Percentiles rank a stretch among this genome's conserved stretches.
These are phyloP conservation scores for Semibalanus balanoides DNA, from an alignment of 1,140 invertebrate genomes.

Conservation along the genomic window DNA sequence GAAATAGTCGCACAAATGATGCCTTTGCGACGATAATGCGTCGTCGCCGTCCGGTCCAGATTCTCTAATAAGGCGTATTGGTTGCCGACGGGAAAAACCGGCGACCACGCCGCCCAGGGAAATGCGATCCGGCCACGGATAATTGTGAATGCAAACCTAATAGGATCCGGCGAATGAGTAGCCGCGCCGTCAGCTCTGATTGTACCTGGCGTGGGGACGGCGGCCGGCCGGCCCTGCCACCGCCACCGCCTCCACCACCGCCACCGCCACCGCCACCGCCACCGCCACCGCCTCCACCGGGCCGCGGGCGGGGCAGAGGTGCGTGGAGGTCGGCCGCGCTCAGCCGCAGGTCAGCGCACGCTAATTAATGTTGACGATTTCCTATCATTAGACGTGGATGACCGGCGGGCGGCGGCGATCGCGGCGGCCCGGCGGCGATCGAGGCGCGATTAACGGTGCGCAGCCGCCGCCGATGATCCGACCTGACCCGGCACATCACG, in stretches of 20 bases:
- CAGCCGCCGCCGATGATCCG: background rate
- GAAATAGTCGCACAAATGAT: conserved; percentile 1
- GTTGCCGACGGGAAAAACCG: background rate
- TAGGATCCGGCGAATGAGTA: background rate
- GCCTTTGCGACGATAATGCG: background rate
- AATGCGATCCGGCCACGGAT: background rate
- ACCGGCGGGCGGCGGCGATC: background rate
- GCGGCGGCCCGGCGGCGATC: too few species aligned
- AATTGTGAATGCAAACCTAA: conserved; percentile 2
- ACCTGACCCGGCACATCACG: background rate
- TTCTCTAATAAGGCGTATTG: background rate
- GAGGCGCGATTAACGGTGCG: background rate
- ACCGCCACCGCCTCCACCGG: too few species aligned
- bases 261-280: too few species aligned
- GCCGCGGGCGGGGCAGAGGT: background rate
- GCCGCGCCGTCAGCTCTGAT: background rate
- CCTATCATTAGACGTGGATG: background rate
- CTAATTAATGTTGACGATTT: conserved; percentile 2
- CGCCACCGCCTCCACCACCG: background rate
- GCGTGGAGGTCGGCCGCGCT: too few species aligned
- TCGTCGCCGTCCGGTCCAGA: too few species aligned
- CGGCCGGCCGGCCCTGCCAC: too few species aligned
- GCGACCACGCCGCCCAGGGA: too few species aligned
- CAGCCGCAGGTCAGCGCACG: background rate
- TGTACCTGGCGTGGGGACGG: background rate